phyloP scores from a whole-genome alignment of 2,113 vertebrate genomes.

The Speoplatyrhinus poulsoni region DNA sequence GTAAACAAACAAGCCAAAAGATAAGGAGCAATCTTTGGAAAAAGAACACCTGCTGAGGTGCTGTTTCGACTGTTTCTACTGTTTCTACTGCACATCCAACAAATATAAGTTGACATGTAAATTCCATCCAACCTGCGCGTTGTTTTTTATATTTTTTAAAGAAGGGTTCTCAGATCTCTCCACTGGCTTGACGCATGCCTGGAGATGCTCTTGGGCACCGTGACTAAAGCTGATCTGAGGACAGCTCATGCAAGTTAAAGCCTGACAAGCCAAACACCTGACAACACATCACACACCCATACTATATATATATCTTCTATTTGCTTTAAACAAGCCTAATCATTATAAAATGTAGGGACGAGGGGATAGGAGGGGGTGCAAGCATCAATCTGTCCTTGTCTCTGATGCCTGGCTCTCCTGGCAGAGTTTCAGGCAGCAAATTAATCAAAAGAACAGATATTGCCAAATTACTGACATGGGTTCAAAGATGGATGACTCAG shows the following conservation, averaged over 20 bases:
- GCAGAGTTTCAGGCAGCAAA: constrained; percentile 63
- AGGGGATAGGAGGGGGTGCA: constrained; percentile 12
- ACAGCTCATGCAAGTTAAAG: constrained; percentile 21
- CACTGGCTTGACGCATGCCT: constrained; percentile 41
- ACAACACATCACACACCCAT: neutral
- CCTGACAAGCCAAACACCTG: neutral
- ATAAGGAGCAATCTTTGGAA: constrained; percentile 11
- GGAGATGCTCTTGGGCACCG: constrained; percentile 42
- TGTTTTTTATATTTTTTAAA: neutral
- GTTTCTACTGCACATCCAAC: constrained; percentile 21
- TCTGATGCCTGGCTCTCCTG: constrained; percentile 66
- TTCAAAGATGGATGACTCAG: constrained; percentile 72
- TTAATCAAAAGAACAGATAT: constrained; percentile 73
- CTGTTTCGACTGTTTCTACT: constrained; percentile 8
- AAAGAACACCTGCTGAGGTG: constrained; percentile 39
- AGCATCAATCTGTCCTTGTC: constrained; percentile 68
- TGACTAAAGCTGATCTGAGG: constrained; percentile 38
- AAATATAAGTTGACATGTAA: constrained; percentile 18
- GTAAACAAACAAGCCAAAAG: constrained; percentile 24
- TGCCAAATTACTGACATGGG: constrained; percentile 73
- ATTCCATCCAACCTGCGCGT: neutral
- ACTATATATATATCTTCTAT: constrained; percentile 27
- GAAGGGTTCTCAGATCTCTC: constrained; percentile 26
- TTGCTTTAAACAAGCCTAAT: constrained; percentile 55
- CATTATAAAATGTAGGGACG: constrained; percentile 56